These are phyloP conservation scores for Struthidea cinerea DNA, from an alignment of 2,113 vertebrate species.

Conservation along the genomic window DNA sequence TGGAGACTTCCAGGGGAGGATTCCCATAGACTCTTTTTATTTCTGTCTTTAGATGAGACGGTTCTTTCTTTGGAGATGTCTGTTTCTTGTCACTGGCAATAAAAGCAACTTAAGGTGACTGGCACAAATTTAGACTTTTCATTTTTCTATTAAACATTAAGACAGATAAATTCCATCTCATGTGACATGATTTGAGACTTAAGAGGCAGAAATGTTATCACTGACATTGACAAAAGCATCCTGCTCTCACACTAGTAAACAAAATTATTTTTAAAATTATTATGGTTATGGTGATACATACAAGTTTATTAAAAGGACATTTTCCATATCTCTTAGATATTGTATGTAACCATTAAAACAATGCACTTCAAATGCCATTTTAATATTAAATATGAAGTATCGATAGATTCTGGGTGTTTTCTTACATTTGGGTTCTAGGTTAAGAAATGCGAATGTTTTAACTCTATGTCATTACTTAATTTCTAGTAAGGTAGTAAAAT, in stretches of 20 bases:
- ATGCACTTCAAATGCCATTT: not conserved
- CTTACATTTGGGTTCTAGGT: not conserved
- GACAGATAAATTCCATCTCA: not conserved
- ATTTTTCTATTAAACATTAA: not conserved
- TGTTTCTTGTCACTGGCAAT: constrained; percentile 1
- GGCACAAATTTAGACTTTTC: not conserved
- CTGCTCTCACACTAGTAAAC: not conserved
- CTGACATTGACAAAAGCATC: not conserved
- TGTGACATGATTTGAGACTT: not conserved
- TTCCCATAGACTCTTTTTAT: not conserved
- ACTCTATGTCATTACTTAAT: not conserved
- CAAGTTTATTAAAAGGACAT: not conserved
- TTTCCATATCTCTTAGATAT: not conserved
- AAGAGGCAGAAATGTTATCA: not conserved
- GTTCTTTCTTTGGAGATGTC: not conserved
- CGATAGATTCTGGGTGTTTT: not conserved
- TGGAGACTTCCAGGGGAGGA: not conserved
- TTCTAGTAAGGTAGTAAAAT: not conserved
- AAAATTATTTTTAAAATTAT: not conserved
- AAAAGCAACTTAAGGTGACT: not conserved
- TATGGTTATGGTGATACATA: not conserved
- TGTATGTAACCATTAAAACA: not conserved
- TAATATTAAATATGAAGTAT: not conserved
- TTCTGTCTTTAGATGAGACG: not conserved
- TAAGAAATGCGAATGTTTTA: not conserved